Percentiles rank a stretch among this genome's conserved stretches.
phyloP scores from a whole-genome alignment of 2,888 invertebrate species.

The Cordilura impudica region DNA sequence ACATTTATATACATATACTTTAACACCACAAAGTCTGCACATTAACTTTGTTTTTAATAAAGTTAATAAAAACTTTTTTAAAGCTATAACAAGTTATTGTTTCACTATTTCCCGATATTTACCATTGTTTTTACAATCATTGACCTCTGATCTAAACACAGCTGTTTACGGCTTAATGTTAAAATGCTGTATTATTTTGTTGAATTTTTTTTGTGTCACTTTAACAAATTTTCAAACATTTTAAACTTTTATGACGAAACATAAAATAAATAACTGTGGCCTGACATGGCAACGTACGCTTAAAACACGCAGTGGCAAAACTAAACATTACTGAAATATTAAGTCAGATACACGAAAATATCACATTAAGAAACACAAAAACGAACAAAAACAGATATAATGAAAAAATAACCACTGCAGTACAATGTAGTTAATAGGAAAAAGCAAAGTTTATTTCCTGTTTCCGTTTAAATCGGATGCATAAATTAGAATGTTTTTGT shows the following conservation, averaged over 20 bases:
- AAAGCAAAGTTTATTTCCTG: constrained; percentile 61
- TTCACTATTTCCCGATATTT: neutral
- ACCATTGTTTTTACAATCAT: constrained; percentile 20
- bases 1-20: too few species aligned
- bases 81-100: neutral
- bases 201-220: neutral
- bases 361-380: neutral
- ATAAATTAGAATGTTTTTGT: neutral
- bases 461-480: constrained; percentile 40
- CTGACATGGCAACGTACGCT: constrained; percentile 15
- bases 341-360: constrained; percentile 32
- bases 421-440: constrained; percentile 53
- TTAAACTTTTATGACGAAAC: neutral
- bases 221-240: neutral
- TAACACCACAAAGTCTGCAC: too few species aligned
- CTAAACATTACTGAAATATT: constrained; percentile 11
- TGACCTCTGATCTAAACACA: constrained; percentile 55
- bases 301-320: neutral
- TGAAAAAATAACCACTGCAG: constrained; percentile 41
- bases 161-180: constrained; percentile 5
- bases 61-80: neutral
- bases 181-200: neutral
- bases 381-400: neutral
- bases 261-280: constrained; percentile 1
- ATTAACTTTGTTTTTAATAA: too few species aligned